Base-by-base conservation (phyloP, 2,797 vertebrate species). In the Emys orbicularis region DNA sequence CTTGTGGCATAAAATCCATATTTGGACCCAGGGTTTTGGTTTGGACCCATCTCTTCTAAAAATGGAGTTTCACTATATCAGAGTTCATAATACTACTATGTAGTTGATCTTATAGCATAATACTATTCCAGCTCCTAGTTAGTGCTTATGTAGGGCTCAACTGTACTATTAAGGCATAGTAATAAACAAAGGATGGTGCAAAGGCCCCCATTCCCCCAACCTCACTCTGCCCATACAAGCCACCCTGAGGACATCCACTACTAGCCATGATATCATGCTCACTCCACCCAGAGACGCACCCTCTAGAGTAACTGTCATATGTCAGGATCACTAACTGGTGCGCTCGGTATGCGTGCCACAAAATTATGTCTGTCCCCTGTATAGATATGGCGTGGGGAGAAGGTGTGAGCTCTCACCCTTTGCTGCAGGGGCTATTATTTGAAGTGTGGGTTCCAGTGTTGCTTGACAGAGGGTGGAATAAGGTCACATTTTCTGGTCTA, bases 401-500 rank as follows among this genome's bases (percentile, higher is more conserved):
- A 76, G 84, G 53, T 82, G 44, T 56, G 79, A 95, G 79, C 34
- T 49, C 68, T 57, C 83, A 88, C 56, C 83, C 74, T 37, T 56
- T 65, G 68, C 79, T 83, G 72, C 85, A 83, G 83, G 82, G 80
- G 86, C 87, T 47, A 44, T 44, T 12, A 31, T 57, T 57, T 19
- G 54, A 10, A 29, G 27, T 84, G 41, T 56, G 23, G n/a, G n/a
- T 68, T 68, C 34, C 61, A n/a, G 4, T 68, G 34, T 18, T 21
- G 18, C 34, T 68, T 37, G 34, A 68, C 34, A n/a, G 8, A 10
- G n/a, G 88, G 52, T 2, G 79, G 92, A 88, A 87, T 31, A 83
- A 93, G 94, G 82, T 79, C 49, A 86, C 79, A 90, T 57, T 52
- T 90, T 57, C 89, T 88, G 72, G 57, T 81, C n/a, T 18, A 59